Base-by-base conservation (phyloP, 2,888 invertebrate species). In the Scotopteryx bipunctaria region DNA sequence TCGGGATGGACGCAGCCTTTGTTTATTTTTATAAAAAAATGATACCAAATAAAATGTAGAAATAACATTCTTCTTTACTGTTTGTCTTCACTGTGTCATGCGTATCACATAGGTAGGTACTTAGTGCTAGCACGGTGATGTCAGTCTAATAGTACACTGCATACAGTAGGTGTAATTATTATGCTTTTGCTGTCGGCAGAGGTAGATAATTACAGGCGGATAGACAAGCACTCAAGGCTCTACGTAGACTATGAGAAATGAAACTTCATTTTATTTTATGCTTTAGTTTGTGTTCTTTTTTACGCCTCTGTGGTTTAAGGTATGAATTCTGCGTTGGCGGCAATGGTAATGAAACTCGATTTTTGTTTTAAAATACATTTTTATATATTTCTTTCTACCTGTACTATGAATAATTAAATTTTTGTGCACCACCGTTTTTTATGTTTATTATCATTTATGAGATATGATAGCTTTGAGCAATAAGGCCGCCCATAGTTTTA, bases 61-160 rank as follows among this genome's bases (percentile, higher is more conserved):
- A 1, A 4, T 19, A 19, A 19, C 19, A 5, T 6, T 1, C 31
- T 8, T 31, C 29, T 19, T 15, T 31, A 32, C 42, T 42, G 42
- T 9, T 3, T 32, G 3, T 32, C 2, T 32, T 21, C 13, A 17
- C 16, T 40, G 31, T 41, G 31, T 8, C 17, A 11, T 8, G n/a
- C 27, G 9, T n/a, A n/a, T n/a, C n/a, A n/a, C n/a, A n/a, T n/a
- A n/a, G 31, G 29, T 8, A 13, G 4, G n/a, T 19, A 21, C 41
- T 40, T 29, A 40, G 40, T 40, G 29, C 31, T 19, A 14, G 29
- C 40, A 42, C 14, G 56, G 56, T 61, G 64, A 68, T 69, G 65
- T 62, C 61, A 66, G 65, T 72, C 63, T 69, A 73, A 76, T 71
- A 57, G 35, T 41, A 44, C 38, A 48, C 42, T 56, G 51, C 47